Base-by-base conservation (phyloP, 1,140 invertebrate species). In the Lanistes nyassanus region DNA sequence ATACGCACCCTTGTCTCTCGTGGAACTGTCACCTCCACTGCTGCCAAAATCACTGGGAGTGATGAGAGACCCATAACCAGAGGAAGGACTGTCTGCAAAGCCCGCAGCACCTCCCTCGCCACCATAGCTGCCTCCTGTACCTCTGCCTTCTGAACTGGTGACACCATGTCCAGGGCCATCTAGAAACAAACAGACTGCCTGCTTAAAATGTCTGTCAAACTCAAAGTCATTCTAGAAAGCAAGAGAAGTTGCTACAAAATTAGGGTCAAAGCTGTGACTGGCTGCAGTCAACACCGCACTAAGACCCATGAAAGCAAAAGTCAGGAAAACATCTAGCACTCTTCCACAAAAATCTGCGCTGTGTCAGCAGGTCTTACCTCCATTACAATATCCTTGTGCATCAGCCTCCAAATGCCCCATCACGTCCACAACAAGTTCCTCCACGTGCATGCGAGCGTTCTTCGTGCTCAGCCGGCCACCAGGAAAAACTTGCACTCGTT, bases 61-160 rank as follows among this genome's bases (percentile, higher is more conserved):
- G 26, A 79, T 78, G n/a, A 85, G 84, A 26, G 72, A 81, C 36
- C 83, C 83, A 70, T 85, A 85, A 26, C 79, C 80, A 11, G 47
- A 55, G 23, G 82, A 71, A 11, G 84, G 66, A 3, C 42, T 53
- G 26, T 78, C 19, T 16, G 51, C 37, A 21, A 37, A 26, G 47
- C 74, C 74, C 34, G 74, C 82, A 29, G 79, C 76, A 19, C 84
- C 84, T 72, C 80, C 84, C 62, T 85, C 83, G 19, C 84, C 84
- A 34, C 84, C 84, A 78, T 85, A 78, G 66, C 84, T 85, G 3
- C 69, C 84, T 31, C 84, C 84, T 64, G 81, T 79, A 23, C 84
- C 84, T 69, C 78, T 75, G 19, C 47, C 29, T 31, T 51, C 62
- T 26, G 70, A 31, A 56, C 74, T 66, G 0, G 65, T 64, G 13